Percentiles rank a stretch among this genome's conserved stretches.
phyloP scores from a whole-genome alignment of 2,888 invertebrate genomes.

The Calephelis perditalis region DNA sequence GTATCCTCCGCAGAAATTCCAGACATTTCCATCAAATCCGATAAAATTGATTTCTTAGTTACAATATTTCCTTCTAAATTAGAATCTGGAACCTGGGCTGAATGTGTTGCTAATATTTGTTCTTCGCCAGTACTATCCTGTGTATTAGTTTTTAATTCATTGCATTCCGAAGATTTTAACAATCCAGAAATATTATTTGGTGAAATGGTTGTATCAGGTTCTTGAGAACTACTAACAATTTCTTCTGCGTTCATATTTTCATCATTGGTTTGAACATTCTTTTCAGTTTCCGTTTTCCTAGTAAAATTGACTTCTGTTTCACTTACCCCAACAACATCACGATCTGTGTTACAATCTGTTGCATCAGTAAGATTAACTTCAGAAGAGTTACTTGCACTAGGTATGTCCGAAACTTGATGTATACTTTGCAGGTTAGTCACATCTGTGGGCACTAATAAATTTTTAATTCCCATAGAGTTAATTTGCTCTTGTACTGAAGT shows the following conservation, averaged over 20 bases:
- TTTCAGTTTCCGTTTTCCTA: neutral
- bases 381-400: neutral
- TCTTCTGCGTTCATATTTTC: neutral
- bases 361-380: no score
- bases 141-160: no score
- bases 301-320: neutral
- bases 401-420: neutral
- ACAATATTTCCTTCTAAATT: neutral
- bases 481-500: conserved; percentile 40
- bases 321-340: neutral
- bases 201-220: neutral
- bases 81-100: neutral
- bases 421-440: neutral
- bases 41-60: conserved; percentile 47
- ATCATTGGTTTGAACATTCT: neutral
- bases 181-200: neutral
- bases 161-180: neutral
- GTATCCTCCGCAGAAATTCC: conserved; percentile 45
- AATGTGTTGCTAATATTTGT: neutral
- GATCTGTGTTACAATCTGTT: neutral
- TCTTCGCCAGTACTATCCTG: neutral
- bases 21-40: conserved; percentile 71
- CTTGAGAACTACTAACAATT: neutral
- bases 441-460: neutral
- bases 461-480: conserved; percentile 4